Evolutionary conservation across 2,888 invertebrate species (phyloP).

Genomic region (Caenorhabditis afra): DNA sequence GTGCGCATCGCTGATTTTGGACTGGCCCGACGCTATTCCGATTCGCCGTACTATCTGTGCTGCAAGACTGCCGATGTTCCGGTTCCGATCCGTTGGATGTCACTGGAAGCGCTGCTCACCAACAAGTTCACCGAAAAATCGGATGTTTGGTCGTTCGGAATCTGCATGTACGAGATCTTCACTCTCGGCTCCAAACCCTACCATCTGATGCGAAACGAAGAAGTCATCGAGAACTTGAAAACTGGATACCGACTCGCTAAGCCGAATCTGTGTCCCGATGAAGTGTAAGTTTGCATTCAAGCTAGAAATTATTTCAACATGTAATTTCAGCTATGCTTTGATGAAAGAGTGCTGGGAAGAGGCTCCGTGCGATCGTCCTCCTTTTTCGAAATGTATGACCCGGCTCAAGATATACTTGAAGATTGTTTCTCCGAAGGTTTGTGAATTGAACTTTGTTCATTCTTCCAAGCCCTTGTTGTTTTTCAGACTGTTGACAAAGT

Average conservation of each 20-base stretch:
- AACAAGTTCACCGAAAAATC: slow-evolving; percentile 87
- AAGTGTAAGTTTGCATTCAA: slow-evolving; percentile 86
- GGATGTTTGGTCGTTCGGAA: slow-evolving; percentile 83
- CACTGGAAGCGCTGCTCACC: slow-evolving; percentile 92
- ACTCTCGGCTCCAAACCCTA: slow-evolving; percentile 85
- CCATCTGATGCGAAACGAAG: slow-evolving; percentile 81
- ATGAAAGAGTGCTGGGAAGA: slow-evolving; percentile 92
- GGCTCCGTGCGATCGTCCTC: slow-evolving; percentile 87
- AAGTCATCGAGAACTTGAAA: slow-evolving; percentile 82
- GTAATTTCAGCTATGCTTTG: slow-evolving; percentile 84
- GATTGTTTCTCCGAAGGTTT: slow-evolving; percentile 45
- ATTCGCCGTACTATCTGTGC: slow-evolving; percentile 82
- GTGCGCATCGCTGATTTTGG: slow-evolving; percentile 98
- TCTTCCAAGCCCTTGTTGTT: neutral
- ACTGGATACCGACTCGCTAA: slow-evolving; percentile 91
- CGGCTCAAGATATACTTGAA: slow-evolving; percentile 54
- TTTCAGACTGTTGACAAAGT: slow-evolving; percentile 60
- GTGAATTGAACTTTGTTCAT: slow-evolving; percentile 11
- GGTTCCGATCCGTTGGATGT: slow-evolving; percentile 98
- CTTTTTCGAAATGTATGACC: slow-evolving; percentile 84
- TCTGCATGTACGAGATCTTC: slow-evolving; percentile 84
- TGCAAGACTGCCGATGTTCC: slow-evolving; percentile 19
- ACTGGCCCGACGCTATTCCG: slow-evolving; percentile 92
- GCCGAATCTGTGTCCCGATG: slow-evolving; percentile 89
- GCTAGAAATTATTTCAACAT: neutral